Base-by-base conservation (phyloP, 2,797 vertebrate species). In the Chromobotia macracanthus region DNA sequence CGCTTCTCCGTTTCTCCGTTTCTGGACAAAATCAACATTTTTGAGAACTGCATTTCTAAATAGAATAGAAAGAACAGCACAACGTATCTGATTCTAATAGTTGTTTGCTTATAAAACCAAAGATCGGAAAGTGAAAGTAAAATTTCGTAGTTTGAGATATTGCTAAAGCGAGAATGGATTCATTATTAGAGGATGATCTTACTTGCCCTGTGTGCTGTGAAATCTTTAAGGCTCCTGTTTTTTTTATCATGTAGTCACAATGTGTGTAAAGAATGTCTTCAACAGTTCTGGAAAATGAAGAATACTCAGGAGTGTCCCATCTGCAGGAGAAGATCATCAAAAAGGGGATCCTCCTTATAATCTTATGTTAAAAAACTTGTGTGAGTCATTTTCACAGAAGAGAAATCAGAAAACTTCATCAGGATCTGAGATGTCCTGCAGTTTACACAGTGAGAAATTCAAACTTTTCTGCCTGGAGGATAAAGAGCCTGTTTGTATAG, bases 391-490 rank as follows among this genome's bases (percentile, higher is more conserved):
- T 2, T 6, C 21, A 46, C 28, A 28, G 41, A 31, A 63, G 21
- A 61, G 38, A 61, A 61, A 23, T 46, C 38, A 46, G 10, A 25
- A 13, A 11, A 12, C 16, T 56, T 28, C 9, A 19, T 18, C 9
- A 11, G 50, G 28, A 10, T 44, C 56, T 28, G 8, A 48, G 16
- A 46, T 13, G 18, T 13, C 6, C 56, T 74, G 56, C 46, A 50
- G 60, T 21, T 28, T 63, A 11, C 72, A 74, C 56, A 28, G 19
- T 28, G 58, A 74, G 16, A 28, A 48, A 48, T 15, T 74, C 44
- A 74, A 50, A 13, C 58, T 74, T 21, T 74, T 50, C 9, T 74
- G 41, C 5, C 41, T 61, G 71, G 56, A 73, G 9, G 71, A 73
- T 35, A n/a, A 56, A 58, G 19, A 58, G 31, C 31, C 51, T 44